These are phyloP conservation scores for Stichopus chloronotus DNA, from an alignment of 35 echinoderm and acorn worm species.

Conservation along the genomic window DNA sequence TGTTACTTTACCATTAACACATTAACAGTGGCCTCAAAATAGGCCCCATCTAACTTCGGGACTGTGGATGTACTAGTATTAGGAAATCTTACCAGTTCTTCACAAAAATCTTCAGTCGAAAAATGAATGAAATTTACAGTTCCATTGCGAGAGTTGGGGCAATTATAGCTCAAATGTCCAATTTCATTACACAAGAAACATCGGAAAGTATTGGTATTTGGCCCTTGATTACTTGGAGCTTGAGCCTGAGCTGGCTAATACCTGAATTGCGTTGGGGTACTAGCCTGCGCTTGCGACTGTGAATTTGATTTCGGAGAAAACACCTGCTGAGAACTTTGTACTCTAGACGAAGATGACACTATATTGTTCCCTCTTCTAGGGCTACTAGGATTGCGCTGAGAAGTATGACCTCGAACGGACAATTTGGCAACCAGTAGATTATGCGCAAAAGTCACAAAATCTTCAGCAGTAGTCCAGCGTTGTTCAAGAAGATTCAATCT, in stretches of 20 bases:
- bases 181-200: conserved; percentile 27
- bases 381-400: background rate
- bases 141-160: conserved; percentile 6
- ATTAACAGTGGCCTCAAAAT: conserved; percentile 8
- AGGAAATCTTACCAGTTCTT: conserved; percentile 32
- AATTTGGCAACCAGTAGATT: background rate
- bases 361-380: conserved; percentile 8
- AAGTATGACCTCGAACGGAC: background rate
- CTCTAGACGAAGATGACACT: background rate
- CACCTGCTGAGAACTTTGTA: background rate
- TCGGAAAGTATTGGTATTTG: background rate
- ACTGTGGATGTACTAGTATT: conserved; percentile 1
- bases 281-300: background rate
- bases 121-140: conserved; percentile 30
- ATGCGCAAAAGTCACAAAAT: conserved; percentile 15
- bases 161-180: conserved; percentile 49
- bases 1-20: conserved; percentile 24
- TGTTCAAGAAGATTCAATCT: too few relatives aligned
- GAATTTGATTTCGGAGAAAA: background rate
- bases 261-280: background rate
- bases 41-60: conserved; percentile 29
- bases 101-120: conserved; percentile 30
- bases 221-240: background rate
- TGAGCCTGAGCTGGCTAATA: background rate
- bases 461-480: too few relatives aligned